A percentile compares a stretch with the other conserved stretches of the same genome.
Conservation (phyloP, 2,797 vertebrate genomes). For the Hephaestus fuliginosus region DNA sequence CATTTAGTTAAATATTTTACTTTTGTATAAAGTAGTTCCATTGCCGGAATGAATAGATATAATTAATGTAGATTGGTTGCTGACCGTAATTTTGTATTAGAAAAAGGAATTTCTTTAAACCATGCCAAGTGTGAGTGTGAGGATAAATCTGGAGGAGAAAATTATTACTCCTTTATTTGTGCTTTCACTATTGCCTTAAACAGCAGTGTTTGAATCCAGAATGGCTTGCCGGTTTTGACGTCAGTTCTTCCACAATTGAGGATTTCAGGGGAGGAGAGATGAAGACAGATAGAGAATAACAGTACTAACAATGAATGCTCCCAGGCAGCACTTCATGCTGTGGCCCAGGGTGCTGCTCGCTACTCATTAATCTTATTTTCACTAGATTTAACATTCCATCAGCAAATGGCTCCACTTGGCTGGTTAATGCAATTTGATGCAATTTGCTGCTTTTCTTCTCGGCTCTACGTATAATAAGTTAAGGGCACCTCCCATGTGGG, state of each 20-base stretch:
- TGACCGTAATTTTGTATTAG: slow-evolving; percentile 27
- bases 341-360: slow-evolving; percentile 67
- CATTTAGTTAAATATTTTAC: background rate
- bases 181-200: slow-evolving; percentile 28
- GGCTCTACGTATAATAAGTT: slow-evolving; percentile 71
- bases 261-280: slow-evolving; percentile 66
- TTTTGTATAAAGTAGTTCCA: slow-evolving; percentile 6
- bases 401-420: slow-evolving; percentile 80
- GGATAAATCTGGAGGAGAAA: slow-evolving; percentile 24
- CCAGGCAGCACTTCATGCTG: slow-evolving; percentile 59
- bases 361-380: slow-evolving; percentile 86
- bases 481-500: slow-evolving; percentile 70
- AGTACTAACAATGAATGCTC: slow-evolving; percentile 70
- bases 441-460: slow-evolving; percentile 75
- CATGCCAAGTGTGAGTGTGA: slow-evolving; percentile 1
- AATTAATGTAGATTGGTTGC: slow-evolving; percentile 10
- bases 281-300: slow-evolving; percentile 72
- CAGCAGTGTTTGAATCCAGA: slow-evolving; percentile 34
- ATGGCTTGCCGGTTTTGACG: slow-evolving; percentile 48
- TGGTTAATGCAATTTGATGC: slow-evolving; percentile 83
- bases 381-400: slow-evolving; percentile 84
- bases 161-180: slow-evolving; percentile 37
- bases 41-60: background rate
- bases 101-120: slow-evolving; percentile 13
- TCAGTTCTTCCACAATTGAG: slow-evolving; percentile 56